Conservation (phyloP, 2,888 invertebrate species). For the Caenorhabditis doughertyi region DNA sequence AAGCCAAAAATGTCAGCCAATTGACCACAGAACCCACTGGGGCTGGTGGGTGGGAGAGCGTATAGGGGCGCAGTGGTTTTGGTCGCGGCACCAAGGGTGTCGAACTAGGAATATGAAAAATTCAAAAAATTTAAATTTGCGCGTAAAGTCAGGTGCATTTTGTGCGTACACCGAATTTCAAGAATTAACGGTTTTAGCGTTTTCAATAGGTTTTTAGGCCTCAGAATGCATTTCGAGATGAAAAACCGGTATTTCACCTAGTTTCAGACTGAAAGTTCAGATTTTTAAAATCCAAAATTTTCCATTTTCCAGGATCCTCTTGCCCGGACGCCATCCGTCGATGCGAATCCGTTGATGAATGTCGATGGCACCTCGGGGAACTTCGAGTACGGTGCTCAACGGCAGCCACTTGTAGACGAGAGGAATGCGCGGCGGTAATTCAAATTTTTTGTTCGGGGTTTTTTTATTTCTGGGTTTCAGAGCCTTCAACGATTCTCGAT, state of each 20-base stretch:
- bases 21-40: not conserved
- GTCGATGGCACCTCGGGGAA: slow-evolving; percentile 79
- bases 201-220: no score
- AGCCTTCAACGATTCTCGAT: slow-evolving; percentile 78
- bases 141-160: not conserved
- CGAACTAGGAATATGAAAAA: no score
- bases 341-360: slow-evolving; percentile 77
- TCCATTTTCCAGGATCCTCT: slow-evolving; percentile 75
- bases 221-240: no score
- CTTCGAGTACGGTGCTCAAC: slow-evolving; percentile 72
- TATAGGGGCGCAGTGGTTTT: not conserved
- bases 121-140: not conserved
- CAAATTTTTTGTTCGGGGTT: not conserved
- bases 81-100: not conserved
- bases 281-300: no score
- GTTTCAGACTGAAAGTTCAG: no score
- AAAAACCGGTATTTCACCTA: no score
- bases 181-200: no score
- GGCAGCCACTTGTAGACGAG: slow-evolving; percentile 64
- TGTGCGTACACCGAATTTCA: not conserved
- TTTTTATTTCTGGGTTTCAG: slow-evolving; percentile 50
- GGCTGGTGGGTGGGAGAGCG: not conserved
- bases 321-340: slow-evolving; percentile 74
- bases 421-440: slow-evolving; percentile 76
- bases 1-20: not conserved